A percentile compares a stretch with the other conserved stretches of the same genome.
phyloP scores from a whole-genome alignment of 2,888 invertebrate species.

The Pogonocherus hispidulus region DNA sequence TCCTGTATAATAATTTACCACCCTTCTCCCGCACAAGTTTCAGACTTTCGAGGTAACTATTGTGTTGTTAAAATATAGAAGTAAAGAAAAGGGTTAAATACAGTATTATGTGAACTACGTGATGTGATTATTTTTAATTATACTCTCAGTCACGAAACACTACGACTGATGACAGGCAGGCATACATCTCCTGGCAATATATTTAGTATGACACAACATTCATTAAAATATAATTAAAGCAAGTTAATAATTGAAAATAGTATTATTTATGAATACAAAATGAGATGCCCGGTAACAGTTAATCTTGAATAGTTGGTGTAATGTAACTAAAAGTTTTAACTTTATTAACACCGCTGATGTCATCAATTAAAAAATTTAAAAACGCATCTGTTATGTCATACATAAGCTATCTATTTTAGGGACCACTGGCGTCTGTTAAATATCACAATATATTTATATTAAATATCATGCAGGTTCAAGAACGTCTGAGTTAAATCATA shows the following conservation, averaged over 20 bases:
- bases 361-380: conserved; percentile 32
- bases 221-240: neutral
- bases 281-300: neutral
- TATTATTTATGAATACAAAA: too few relatives aligned
- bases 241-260: neutral
- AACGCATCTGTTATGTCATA: conserved; percentile 31
- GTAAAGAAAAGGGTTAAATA: too few relatives aligned
- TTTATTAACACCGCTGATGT: conserved; percentile 26
- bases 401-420: conserved; percentile 27
- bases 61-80: too few relatives aligned
- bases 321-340: conserved; percentile 7
- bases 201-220: neutral
- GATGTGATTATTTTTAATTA: too few relatives aligned
- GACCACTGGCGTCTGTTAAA: conserved; percentile 18
- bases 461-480: conserved; percentile 22
- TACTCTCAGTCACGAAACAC: too few relatives aligned
- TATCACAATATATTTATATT: conserved; percentile 17
- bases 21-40: too few relatives aligned
- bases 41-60: too few relatives aligned
- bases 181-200: neutral
- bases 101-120: too few relatives aligned
- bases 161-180: too few relatives aligned
- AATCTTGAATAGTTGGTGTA: neutral
- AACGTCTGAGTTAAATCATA: conserved; percentile 14
- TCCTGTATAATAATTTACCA: too few relatives aligned